These are phyloP conservation scores for Silurus lanzhouensis DNA, from an alignment of 2,797 vertebrate genomes.

Conservation along the genomic window DNA sequence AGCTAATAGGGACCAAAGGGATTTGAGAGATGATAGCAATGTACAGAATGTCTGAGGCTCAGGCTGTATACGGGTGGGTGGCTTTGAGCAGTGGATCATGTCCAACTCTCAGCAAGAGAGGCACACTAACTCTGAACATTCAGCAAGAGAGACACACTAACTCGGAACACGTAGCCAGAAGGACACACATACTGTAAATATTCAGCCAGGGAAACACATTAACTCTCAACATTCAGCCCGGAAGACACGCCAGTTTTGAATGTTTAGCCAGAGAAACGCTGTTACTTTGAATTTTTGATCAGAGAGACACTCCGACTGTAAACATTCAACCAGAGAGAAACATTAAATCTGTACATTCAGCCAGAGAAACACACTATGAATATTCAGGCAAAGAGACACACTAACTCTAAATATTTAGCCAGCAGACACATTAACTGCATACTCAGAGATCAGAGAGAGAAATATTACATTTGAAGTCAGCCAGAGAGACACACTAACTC, in stretches of 20 bases:
- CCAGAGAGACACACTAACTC: background rate
- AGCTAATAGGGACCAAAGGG: constrained; percentile 15
- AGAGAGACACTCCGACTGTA: background rate
- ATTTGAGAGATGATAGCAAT: constrained; percentile 27
- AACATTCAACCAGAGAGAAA: background rate
- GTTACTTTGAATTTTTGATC: background rate
- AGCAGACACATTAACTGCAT: background rate
- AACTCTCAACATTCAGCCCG: background rate
- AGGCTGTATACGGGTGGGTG: constrained; percentile 21
- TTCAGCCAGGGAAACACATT: background rate
- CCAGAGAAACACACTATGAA: background rate
- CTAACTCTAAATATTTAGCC: background rate
- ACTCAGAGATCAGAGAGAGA: background rate
- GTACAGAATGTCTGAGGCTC: background rate
- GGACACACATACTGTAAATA: background rate
- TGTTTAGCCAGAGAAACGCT: background rate
- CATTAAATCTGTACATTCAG: background rate
- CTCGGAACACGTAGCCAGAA: background rate
- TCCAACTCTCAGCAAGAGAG: constrained; percentile 14
- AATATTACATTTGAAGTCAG: background rate
- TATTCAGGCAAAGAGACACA: background rate
- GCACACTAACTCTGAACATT: background rate
- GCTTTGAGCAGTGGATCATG: constrained; percentile 13
- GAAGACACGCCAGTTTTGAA: background rate
- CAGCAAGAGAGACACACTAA: constrained; percentile 4